Evolutionary conservation across 2,113 vertebrate species (phyloP), one percentile per base, ranked within the genome.

Genomic region (Equus quagga): DNA sequence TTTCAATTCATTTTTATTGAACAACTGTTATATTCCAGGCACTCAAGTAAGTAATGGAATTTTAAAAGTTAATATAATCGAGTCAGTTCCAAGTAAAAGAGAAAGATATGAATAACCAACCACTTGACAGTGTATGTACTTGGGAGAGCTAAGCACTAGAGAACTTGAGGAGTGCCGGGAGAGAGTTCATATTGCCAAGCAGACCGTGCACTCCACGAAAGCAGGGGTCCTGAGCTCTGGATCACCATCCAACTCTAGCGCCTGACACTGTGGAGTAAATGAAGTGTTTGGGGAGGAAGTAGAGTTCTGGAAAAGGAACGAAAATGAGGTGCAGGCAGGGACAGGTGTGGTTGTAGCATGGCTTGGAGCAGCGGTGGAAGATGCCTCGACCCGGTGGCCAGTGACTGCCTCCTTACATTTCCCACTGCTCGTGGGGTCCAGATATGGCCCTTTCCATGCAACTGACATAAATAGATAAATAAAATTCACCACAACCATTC

Each of bases 31-130:
- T 14, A 15, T 24, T 54, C 49, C 23, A 96, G 76, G 18, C n/a
- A 91, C 7, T 78, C 41, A 84, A 33, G 41, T 72, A 82, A 26
- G 28, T 60, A 76, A 67, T 69, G 13, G 33, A 41, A 83, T 91
- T 92, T 67, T 18, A 78, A 85, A 95, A 80, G 70, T 54, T 94
- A 90, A 62, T 72, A 73, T 76, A 70, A 58, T 75, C 85, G 84
- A 67, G 3, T 36, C 70, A 21, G 2, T 41, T 88, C 64, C n/a
- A 81, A 41, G 4, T 41, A 54, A 72, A 84, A 86, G 44, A 64
- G 26, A 44, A 87, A 70, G 24, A 13, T 54, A 36, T 36, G 24
- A 73, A 51, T 58, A 58, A 51, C 14, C 8, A 49, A 41, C 15
- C 11, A 46, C 26, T 70, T 51, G 36, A 72, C 36, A 41, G 51